phyloP scores from a whole-genome alignment of 2,797 vertebrate genomes.

The Dryobates pubescens region DNA sequence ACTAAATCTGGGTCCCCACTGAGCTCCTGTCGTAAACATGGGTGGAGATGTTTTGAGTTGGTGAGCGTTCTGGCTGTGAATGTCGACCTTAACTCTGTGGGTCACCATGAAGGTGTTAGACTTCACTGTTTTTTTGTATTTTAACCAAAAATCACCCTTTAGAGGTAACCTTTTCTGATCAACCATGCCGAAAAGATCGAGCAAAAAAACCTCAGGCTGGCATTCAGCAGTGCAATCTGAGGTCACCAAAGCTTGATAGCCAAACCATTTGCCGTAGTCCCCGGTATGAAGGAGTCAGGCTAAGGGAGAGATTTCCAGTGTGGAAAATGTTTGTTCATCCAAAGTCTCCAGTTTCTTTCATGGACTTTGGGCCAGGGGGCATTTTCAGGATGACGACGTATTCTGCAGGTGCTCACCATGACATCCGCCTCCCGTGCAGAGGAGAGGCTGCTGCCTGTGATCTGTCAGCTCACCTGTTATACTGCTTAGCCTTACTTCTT shows the following conservation, averaged over 20 bases:
- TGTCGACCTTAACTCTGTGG: neutral
- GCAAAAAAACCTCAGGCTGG: neutral
- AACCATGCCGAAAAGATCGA: neutral
- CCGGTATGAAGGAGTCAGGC: neutral
- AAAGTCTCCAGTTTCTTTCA: neutral
- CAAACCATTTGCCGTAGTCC: neutral
- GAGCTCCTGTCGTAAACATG: neutral
- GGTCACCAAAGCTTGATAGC: neutral
- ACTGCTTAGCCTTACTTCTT: conserved; percentile 47
- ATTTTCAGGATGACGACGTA: neutral
- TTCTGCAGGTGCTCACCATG: neutral
- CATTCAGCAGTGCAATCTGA: neutral
- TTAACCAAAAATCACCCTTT: neutral
- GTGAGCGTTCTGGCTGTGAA: neutral
- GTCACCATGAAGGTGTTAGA: neutral
- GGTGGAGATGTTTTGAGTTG: neutral
- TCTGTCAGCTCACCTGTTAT: conserved; percentile 21
- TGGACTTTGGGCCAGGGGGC: neutral
- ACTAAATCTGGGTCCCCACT: fast-evolving
- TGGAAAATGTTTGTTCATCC: neutral
- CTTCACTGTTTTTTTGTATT: neutral
- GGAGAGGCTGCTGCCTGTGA: conserved; percentile 23
- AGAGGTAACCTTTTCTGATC: neutral
- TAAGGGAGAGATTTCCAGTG: neutral
- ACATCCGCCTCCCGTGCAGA: neutral